These are phyloP conservation scores for Drosophila prolongata DNA, from an alignment of 2,888 invertebrate species.

Conservation along the genomic window DNA sequence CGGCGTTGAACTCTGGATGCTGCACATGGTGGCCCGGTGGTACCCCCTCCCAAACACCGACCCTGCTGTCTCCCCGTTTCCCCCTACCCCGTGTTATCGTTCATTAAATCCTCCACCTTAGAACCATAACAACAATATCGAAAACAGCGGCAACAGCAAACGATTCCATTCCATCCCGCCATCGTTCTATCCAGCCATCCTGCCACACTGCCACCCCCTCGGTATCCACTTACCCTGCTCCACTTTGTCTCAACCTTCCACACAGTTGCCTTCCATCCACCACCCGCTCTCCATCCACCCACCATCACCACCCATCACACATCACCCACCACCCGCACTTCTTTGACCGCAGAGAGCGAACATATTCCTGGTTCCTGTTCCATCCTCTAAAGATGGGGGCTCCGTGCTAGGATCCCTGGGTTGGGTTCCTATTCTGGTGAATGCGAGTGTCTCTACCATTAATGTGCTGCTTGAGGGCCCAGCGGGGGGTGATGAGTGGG, in stretches of 20 bases:
- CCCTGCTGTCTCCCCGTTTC: too few species aligned
- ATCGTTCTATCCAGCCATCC: not conserved
- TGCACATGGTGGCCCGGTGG: not conserved
- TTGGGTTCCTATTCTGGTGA: constrained; percentile 34
- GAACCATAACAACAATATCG: constrained; percentile 70
- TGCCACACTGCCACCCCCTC: not conserved
- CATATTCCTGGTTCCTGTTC: constrained; percentile 27
- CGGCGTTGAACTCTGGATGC: not conserved
- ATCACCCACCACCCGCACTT: constrained; percentile 27
- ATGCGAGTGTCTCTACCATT: constrained; percentile 56
- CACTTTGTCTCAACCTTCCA: constrained; percentile 34
- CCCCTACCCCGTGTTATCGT: constrained; percentile 60
- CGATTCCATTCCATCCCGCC: constrained; percentile 28
- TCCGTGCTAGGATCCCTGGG: constrained; percentile 9
- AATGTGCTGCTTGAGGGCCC: constrained; percentile 67
- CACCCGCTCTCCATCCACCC: not conserved
- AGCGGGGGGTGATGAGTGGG: constrained; percentile 18
- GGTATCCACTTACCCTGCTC: constrained; percentile 40
- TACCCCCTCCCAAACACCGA: not conserved
- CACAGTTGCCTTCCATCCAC: not conserved
- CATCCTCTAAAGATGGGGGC: constrained; percentile 21
- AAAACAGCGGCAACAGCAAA: constrained; percentile 55
- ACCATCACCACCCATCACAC: constrained; percentile 34
- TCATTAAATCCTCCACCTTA: constrained; percentile 77
- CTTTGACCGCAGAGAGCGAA: constrained; percentile 39